Base-by-base conservation (phyloP, 2,113 vertebrate species). In the Coreoperca whiteheadi region DNA sequence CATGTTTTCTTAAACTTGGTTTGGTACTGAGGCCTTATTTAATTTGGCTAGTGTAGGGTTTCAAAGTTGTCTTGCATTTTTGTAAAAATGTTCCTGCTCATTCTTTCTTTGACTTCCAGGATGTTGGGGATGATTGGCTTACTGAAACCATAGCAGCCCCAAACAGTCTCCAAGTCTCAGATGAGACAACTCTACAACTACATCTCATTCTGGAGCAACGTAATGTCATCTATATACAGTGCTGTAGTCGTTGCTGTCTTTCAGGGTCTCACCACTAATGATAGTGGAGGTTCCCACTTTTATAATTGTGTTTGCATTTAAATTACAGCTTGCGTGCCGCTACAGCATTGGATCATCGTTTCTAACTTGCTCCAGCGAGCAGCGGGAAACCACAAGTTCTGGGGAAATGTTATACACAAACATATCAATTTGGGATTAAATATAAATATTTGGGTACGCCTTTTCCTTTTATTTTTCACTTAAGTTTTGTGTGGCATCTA, bases 221-320 rank as follows among this genome's bases (percentile, higher is more conserved):
- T 70, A 70, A 82, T 63, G 61, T 87, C 77, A 74, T n/a, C 81
- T 83, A 34, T 78, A 84, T 25, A 11, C 68, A 75, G 64, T 2
- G 48, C 77, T 70, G 78, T 9, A 64, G 65, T 67, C 43, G 6
- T 64, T 21, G 68, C 84, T 70, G 83, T 74, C 74, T 93, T 83
- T 92, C 48, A 87, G 83, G 63, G 70, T 20, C 66, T 78, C 72
- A 89, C 93, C 94, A 88, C 93, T 93, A 94, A 93, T 90, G 67
- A 93, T 50, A 94, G 91, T 63, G 87, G 50, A 81, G 67, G 72
- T 88, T 94, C 80, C 87, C 78, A 74, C 86, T 88, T 87, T 86
- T 81, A 89, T 91, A 90, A 90, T 91, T 89, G 68, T 92, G 89
- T 93, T 95, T 92, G 75, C 81, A 77, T 92, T 90, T 74, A 85